phyloP scores from a whole-genome alignment of 2,113 vertebrate genomes.

The western clawed frog (Xenopus tropicalis) region UCB_Xtro_10.0 CM004444.2:123056501-123057000 shows the following conservation, averaged over 20 bases:
- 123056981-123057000: too few relatives aligned
- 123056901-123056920: slow-evolving; percentile 54
- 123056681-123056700: slow-evolving; percentile 59
- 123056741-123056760: slow-evolving; percentile 71
- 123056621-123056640: slow-evolving; percentile 53
- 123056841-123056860: slow-evolving; percentile 67
- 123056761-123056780: slow-evolving; percentile 75
- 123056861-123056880: slow-evolving; percentile 52
- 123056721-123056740: slow-evolving; percentile 71
- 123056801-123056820: slow-evolving; percentile 72
- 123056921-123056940: too few relatives aligned
- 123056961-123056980: too few relatives aligned
- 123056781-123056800: slow-evolving; percentile 77
- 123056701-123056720: slow-evolving; percentile 69
- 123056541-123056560: too few relatives aligned
- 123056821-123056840: slow-evolving; percentile 70
- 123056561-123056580: too few relatives aligned
- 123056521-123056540: too few relatives aligned
- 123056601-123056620: slow-evolving; percentile 19
- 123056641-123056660: slow-evolving; percentile 54
- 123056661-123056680: slow-evolving; percentile 61
- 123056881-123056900: slow-evolving; percentile 52
- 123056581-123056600: too few relatives aligned
- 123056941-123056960: too few relatives aligned
- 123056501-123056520: too few relatives aligned